Evolutionary conservation across 2,797 vertebrate genomes (phyloP), one percentile per base, ranked within the genome.

Genomic region (Coregonus suidteri): DNA sequence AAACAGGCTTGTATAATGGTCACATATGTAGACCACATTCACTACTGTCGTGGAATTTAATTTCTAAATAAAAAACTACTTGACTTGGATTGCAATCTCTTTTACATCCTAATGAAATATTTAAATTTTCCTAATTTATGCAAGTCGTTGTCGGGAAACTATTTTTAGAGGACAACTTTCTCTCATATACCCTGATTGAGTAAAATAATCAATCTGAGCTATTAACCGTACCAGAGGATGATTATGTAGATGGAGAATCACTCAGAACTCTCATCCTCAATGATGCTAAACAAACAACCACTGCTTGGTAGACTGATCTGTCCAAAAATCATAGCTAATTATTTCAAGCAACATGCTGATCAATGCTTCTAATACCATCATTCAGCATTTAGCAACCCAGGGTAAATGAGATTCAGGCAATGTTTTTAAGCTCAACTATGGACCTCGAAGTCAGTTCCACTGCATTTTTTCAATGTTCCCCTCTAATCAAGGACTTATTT

Each of bases 361-460:
- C 97, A 97, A 97, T 98, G 95, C 92, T 93, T 96, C 93, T 95
- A 98, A 97, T 84, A 94, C 93, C 89, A 96, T 96, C 95, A 95
- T 95, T 95, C 93, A 93, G 91, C 91, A 90, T 96, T 94, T 95
- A 95, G 88, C 93, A 94, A 94, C 90, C 88, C 83, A 52, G 83
- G 92, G 89, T 86, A 91, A 95, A 96, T 96, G 94, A 93, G 93
- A 96, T 97, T 96, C 93, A 91, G 90, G 93, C 94, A 94, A 95
- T 96, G 94, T 95, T 96, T 96, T 95, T 96, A 47, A 47, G 2
- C 41, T 9, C 41, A 6, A 47, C 6, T 9, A 7, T 47, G 41
- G 41, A 7, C 41, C 41, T 9, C 7, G 2, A 9, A 47, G 41
- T 1, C 41, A 9, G 7, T 47, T 47, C 7, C 41, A 47, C 37